These are phyloP conservation scores for Idris sp. DNA, from an alignment of 1,140 invertebrate genomes.

Conservation along the genomic window DNA sequence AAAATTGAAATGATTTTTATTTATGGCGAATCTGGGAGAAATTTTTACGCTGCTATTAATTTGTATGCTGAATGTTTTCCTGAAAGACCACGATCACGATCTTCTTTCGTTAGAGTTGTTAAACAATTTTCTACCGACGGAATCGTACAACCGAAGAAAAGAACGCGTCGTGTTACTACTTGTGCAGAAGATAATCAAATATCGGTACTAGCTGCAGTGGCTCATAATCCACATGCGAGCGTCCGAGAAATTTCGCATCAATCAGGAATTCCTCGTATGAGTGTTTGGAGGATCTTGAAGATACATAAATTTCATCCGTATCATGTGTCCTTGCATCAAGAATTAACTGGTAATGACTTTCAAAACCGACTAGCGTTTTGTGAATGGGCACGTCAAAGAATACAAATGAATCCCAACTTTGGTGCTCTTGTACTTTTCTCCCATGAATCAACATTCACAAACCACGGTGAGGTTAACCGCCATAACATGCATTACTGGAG, in stretches of 20 bases:
- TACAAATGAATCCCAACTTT: slow-evolving; percentile 7
- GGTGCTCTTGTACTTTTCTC: slow-evolving; percentile 11
- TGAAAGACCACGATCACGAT: too few species aligned
- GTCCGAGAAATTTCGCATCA: slow-evolving; percentile 4
- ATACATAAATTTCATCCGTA: slow-evolving; percentile 13
- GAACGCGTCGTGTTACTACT: too few species aligned
- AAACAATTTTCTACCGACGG: too few species aligned
- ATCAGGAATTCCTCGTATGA: slow-evolving; percentile 10
- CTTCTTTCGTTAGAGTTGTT: too few species aligned
- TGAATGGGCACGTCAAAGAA: slow-evolving; percentile 12
- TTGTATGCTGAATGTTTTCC: too few species aligned
- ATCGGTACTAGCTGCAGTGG: not conserved
- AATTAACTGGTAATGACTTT: slow-evolving; percentile 15
- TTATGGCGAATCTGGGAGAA: too few species aligned
- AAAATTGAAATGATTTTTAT: too few species aligned
- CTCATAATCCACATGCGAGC: not conserved
- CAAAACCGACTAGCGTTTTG: slow-evolving; percentile 13
- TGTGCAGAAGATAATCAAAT: too few species aligned
- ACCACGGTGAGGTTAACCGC: slow-evolving; percentile 8
- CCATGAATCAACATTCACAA: slow-evolving; percentile 16
- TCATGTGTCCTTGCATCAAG: slow-evolving; percentile 16
- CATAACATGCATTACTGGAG: slow-evolving; percentile 28
- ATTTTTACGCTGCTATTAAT: too few species aligned
- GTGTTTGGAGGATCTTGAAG: slow-evolving; percentile 6
- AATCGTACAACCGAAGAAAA: too few species aligned